A percentile compares a stretch with the other conserved stretches of the same genome.
Conservation (phyloP, 2,113 vertebrate genomes). For the Mormoops blainvillei region DNA sequence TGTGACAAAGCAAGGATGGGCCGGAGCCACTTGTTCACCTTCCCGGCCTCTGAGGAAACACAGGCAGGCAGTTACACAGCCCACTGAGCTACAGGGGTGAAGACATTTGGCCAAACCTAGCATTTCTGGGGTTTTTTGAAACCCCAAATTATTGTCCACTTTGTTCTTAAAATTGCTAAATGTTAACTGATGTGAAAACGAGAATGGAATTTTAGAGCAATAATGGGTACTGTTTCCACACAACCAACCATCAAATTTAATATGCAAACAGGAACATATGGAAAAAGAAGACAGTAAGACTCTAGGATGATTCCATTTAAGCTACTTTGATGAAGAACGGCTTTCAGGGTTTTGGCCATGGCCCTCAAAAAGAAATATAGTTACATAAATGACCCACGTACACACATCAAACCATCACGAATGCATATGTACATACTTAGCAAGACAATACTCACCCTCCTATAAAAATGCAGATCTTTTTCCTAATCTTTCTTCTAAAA, state of each 20-base stretch:
- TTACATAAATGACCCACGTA: no score
- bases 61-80: fast-evolving
- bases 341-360: not conserved
- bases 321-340: not conserved
- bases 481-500: not conserved
- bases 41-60: not conserved
- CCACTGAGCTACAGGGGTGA: not conserved
- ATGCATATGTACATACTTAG: not conserved
- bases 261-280: not conserved
- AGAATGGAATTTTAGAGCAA: not conserved
- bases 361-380: not conserved
- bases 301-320: not conserved
- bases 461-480: not conserved
- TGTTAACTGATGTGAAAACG: not conserved
- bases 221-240: not conserved
- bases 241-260: not conserved
- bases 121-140: not conserved
- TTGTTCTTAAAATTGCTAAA: not conserved
- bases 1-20: not conserved
- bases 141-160: not conserved
- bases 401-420: not conserved
- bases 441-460: not conserved
- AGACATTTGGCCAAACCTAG: not conserved
- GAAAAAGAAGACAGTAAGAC: not conserved
- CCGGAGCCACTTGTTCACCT: not conserved